A percentile compares a stretch with the other conserved stretches of the same genome.
Evolutionary conservation across 2,888 invertebrate species (phyloP).

Genomic region (Diadegma fenestrale): DNA sequence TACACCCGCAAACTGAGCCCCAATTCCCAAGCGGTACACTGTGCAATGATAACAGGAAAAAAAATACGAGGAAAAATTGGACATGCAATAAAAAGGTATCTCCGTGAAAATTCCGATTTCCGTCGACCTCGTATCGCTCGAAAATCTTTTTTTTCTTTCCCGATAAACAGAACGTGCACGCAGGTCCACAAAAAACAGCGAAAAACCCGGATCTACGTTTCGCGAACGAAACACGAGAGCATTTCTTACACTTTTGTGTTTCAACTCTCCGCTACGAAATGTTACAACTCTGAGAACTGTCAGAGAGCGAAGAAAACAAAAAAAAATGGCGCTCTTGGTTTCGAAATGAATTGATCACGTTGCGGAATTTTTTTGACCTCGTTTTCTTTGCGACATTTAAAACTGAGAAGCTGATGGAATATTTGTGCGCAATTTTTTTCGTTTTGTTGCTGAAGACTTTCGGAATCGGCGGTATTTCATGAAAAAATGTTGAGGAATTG

Average conservation of each 20-base stretch:
- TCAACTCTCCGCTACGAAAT: background rate
- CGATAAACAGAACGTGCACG: conserved; percentile 4
- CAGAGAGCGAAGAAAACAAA: background rate
- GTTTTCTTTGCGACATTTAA: background rate
- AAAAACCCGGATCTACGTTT: background rate
- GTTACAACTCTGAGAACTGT: background rate
- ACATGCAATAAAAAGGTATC: conserved; percentile 20
- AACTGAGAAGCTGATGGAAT: background rate
- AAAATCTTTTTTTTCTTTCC: conserved; percentile 24
- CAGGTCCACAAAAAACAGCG: background rate
- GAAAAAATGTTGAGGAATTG: background rate
- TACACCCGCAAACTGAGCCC: conserved; percentile 4
- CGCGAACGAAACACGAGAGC: background rate
- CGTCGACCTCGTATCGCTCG: conserved; percentile 18
- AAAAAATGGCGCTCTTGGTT: background rate
- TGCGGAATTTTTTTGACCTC: background rate
- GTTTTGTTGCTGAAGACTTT: background rate
- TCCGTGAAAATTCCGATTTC: conserved; percentile 1
- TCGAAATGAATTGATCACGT: background rate
- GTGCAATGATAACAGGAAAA: conserved; percentile 32
- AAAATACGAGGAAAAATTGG: conserved; percentile 8
- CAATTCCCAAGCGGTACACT: background rate
- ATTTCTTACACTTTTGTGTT: background rate
- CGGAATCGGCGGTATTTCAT: background rate
- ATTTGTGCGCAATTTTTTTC: background rate